Percentiles rank a stretch among this genome's conserved stretches.
These are phyloP conservation scores for Eciton burchellii DNA, from an alignment of 1,140 invertebrate genomes.

Conservation along the genomic window DNA sequence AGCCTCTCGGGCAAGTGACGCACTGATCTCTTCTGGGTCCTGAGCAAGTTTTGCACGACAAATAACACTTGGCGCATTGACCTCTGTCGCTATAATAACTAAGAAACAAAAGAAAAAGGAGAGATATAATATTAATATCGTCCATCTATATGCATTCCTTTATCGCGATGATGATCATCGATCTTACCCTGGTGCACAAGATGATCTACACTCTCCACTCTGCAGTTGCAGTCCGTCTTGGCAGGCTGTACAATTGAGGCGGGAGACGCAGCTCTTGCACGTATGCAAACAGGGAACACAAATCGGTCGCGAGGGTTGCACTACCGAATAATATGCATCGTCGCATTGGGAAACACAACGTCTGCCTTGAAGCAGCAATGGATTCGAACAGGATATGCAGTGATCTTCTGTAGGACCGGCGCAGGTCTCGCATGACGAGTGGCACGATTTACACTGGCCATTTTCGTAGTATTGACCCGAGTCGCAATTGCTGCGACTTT, in stretches of 20 bases:
- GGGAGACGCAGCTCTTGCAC: conserved; percentile 91
- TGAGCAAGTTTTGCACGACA: conserved; percentile 93
- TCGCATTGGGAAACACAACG: conserved; percentile 91
- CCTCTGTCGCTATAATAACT: conserved; percentile 94
- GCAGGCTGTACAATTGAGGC: conserved; percentile 92
- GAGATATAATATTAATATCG: neutral
- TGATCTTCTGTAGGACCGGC: conserved; percentile 88
- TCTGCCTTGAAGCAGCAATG: conserved; percentile 88
- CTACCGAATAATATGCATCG: conserved; percentile 88
- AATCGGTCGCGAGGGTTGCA: conserved; percentile 87
- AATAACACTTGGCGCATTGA: conserved; percentile 92
- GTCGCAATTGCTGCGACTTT: conserved; percentile 89
- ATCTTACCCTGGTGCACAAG: conserved; percentile 88
- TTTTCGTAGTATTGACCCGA: conserved; percentile 90
- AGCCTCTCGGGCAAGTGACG: conserved; percentile 91
- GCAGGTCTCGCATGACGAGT: conserved; percentile 90
- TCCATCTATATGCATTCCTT: neutral
- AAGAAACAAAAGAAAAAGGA: conserved; percentile 44
- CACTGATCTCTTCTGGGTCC: conserved; percentile 93
- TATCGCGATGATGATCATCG: neutral
- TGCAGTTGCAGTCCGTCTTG: conserved; percentile 90
- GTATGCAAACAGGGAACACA: conserved; percentile 92
- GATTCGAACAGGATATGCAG: conserved; percentile 89
- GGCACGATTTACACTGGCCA: conserved; percentile 89
- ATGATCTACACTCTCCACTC: conserved; percentile 91